phyloP scores from a whole-genome alignment of 2,888 invertebrate species.

The Pyrgus malvae region DNA sequence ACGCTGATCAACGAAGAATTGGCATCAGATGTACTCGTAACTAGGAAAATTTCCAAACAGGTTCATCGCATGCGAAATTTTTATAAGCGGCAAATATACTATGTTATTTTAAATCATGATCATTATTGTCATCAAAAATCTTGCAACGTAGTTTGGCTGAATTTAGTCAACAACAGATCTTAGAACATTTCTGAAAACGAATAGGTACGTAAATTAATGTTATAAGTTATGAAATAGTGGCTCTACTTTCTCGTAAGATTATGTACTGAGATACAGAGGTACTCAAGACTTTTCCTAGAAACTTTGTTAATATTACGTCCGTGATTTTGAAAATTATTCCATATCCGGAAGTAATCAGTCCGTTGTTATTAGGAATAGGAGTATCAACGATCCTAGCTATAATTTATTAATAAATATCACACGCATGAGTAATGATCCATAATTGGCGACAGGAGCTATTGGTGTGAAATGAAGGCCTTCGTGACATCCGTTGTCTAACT shows the following conservation, averaged over 20 bases:
- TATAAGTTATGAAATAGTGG: too few species aligned
- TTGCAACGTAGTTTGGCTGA: neutral
- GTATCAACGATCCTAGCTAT: neutral
- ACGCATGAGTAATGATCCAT: conserved; percentile 71
- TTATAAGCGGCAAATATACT: conserved; percentile 52
- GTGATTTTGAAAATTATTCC: conserved; percentile 10
- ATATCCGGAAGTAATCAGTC: conserved; percentile 6
- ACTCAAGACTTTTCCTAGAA: neutral
- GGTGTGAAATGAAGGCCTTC: conserved; percentile 64
- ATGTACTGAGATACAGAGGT: neutral
- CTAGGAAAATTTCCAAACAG: conserved; percentile 30
- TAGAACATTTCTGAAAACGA: neutral
- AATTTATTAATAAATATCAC: conserved; percentile 65
- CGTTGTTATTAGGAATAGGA: neutral
- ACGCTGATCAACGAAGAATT: too few species aligned
- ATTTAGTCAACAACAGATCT: neutral
- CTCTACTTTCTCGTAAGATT: neutral
- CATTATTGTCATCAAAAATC: neutral
- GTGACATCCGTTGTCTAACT: conserved; percentile 75
- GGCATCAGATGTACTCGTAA: too few species aligned
- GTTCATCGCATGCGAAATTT: conserved; percentile 64
- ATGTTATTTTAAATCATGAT: neutral
- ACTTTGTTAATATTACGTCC: conserved; percentile 10
- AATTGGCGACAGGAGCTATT: conserved; percentile 74
- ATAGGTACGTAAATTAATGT: neutral